Evolutionary conservation across 1,140 invertebrate species (phyloP), one percentile per base, ranked within the genome.

Genomic region (Ostrea denselamellosa): DNA sequence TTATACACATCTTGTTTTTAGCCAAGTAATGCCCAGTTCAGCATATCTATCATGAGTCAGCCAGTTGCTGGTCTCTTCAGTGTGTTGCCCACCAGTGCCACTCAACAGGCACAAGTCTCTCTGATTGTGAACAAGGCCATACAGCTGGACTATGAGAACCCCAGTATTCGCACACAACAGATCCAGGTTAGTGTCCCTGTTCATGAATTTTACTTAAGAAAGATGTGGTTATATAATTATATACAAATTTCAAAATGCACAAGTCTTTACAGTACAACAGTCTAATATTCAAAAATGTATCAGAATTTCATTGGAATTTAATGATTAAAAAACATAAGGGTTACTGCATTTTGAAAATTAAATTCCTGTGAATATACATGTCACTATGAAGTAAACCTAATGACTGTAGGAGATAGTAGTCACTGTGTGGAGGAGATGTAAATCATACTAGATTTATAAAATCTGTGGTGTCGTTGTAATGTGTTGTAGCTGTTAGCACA

Each of bases 131-230:
- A 54, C 7, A 86, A 90, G 8, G 58, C 88, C 52, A 19, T 53
- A 14, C 77, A 86, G 51, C 68, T 91, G 8, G 88, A 92, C 83
- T 92, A 90, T 65, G 91, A 92, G 77, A 56, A 14, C 19, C 85
- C 86, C 12, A 28, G 14, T 22, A 83, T 89, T 52, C 81, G 90
- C 62, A 62, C 5, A 53, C 89, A 90, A 52, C 85, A 52, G 28
- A 83, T 91, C 19, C 44, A 82, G 62, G 91, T 91, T 87, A 90
- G 84, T 82, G 51, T 25, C 5, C 12, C 14, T 17, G 19, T 34
- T 71, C n/a, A n/a, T n/a, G n/a, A 9, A 19, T 12, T 77, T 8
- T n/a, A 44, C n/a, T 77, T 77, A 22, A 28, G 22, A 44, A 14
- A 10, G 68, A 5, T 44, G 34, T 44, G 5, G n/a, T n/a, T n/a